Conservation (phyloP, 2,888 invertebrate species). For the Ochropleura leucogaster region DNA sequence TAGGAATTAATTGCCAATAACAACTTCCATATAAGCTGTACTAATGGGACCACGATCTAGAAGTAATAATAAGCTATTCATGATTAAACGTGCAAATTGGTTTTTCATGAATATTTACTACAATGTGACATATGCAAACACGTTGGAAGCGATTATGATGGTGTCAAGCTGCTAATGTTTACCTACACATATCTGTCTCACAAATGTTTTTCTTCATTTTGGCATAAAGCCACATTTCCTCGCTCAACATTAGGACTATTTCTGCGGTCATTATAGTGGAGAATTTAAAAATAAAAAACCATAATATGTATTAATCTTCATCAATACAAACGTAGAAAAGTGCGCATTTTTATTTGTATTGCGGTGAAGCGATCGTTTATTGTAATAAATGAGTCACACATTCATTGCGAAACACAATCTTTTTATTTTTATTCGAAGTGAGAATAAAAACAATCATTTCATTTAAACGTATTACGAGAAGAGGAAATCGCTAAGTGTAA, state of each 20-base stretch:
- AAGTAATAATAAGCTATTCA: slow-evolving; percentile 24
- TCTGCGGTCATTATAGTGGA: slow-evolving; percentile 44
- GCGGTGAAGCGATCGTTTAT: slow-evolving; percentile 23
- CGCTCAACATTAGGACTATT: slow-evolving; percentile 52
- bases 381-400: slow-evolving; percentile 16
- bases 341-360: slow-evolving; percentile 30
- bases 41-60: slow-evolving; percentile 32
- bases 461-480: slow-evolving; percentile 17
- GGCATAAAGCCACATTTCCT: slow-evolving; percentile 70
- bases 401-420: slow-evolving; percentile 4
- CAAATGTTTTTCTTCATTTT: slow-evolving; percentile 64
- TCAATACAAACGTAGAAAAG: slow-evolving; percentile 42
- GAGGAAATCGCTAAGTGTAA: slow-evolving; percentile 15
- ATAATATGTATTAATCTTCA: slow-evolving; percentile 36
- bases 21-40: slow-evolving; percentile 36
- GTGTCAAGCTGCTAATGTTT: slow-evolving; percentile 51
- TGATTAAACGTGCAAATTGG: slow-evolving; percentile 57
- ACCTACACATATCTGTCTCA: slow-evolving; percentile 33
- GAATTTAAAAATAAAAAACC: slow-evolving; percentile 43
- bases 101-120: slow-evolving; percentile 48
- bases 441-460: slow-evolving; percentile 8
- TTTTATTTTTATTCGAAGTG: slow-evolving; percentile 8
- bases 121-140: slow-evolving; percentile 49
- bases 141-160: slow-evolving; percentile 40
- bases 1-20: slow-evolving; percentile 44